Conservation (phyloP, 2,113 vertebrate species). For the Sinocyclocheilus anophthalmus region DNA sequence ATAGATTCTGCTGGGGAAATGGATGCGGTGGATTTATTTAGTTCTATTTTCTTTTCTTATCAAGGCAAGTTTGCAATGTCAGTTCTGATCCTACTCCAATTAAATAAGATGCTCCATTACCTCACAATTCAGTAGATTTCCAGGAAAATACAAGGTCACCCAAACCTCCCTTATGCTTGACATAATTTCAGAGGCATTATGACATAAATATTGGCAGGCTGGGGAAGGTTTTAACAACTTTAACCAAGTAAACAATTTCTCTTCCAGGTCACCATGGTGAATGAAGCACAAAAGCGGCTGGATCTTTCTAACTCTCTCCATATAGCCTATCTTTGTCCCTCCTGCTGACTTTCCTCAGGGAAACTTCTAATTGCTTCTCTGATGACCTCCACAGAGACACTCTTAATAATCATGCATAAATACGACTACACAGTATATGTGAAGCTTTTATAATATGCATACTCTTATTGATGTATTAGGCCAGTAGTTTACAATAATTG, state of each 20-base stretch:
- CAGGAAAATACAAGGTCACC: conserved; percentile 8
- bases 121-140: background rate
- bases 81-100: conserved; percentile 7
- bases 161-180: background rate
- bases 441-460: background rate
- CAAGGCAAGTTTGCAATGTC: background rate
- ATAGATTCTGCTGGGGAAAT: background rate
- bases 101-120: background rate
- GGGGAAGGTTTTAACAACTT: conserved; percentile 11
- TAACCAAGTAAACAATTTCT: conserved; percentile 15
- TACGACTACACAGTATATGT: background rate
- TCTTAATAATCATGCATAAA: conserved; percentile 49
- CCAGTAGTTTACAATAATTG: conserved; percentile 20
- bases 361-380: conserved; percentile 49
- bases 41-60: background rate
- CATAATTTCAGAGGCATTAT: background rate
- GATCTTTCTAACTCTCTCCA: background rate
- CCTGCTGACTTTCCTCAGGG: conserved; percentile 18
- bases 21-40: background rate
- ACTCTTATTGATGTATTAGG: conserved; percentile 10
- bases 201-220: conserved; percentile 1
- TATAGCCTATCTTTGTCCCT: background rate
- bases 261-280: background rate
- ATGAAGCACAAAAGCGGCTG: conserved; percentile 1
- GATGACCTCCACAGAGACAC: conserved; percentile 40